Conservation (phyloP, 1,140 invertebrate species). For the Conopomorpha cramerella region DNA sequence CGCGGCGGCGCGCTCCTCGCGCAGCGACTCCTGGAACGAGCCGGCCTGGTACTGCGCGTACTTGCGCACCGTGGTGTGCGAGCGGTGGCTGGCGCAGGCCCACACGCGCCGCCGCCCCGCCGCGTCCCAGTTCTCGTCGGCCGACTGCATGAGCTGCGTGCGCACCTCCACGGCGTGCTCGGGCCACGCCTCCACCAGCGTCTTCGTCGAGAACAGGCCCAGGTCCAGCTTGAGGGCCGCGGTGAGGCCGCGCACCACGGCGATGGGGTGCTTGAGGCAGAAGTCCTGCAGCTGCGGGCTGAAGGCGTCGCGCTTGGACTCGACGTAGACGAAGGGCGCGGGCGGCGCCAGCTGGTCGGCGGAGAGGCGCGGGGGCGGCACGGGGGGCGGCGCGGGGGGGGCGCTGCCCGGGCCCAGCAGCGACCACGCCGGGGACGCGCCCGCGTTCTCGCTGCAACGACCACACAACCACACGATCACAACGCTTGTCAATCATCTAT, state of each 20-base stretch:
- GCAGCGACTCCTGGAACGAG: conserved; percentile 96
- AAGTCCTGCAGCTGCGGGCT: conserved; percentile 96
- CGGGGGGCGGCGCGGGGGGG: conserved; percentile 75
- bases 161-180: conserved; percentile 96
- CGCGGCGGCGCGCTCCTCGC: conserved; percentile 79
- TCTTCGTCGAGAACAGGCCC: conserved; percentile 98
- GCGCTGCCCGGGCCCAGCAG: conserved; percentile 64
- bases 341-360: conserved; percentile 88
- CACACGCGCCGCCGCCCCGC: conserved; percentile 82
- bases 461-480: no score
- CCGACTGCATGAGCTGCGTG: conserved; percentile 91
- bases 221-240: conserved; percentile 94
- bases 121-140: conserved; percentile 93
- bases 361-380: conserved; percentile 74
- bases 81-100: conserved; percentile 92
- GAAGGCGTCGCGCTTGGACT: conserved; percentile 97
- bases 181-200: conserved; percentile 96
- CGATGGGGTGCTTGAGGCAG: conserved; percentile 95
- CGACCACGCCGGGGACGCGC: conserved; percentile 38
- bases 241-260: conserved; percentile 92
- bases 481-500: no score
- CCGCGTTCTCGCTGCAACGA: conserved; percentile 33
- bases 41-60: conserved; percentile 99
- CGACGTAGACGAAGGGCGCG: conserved; percentile 90
- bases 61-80: conserved; percentile 94